Base-by-base conservation (phyloP, 2,113 vertebrate genomes). In the Halcyon malimbica region DNA sequence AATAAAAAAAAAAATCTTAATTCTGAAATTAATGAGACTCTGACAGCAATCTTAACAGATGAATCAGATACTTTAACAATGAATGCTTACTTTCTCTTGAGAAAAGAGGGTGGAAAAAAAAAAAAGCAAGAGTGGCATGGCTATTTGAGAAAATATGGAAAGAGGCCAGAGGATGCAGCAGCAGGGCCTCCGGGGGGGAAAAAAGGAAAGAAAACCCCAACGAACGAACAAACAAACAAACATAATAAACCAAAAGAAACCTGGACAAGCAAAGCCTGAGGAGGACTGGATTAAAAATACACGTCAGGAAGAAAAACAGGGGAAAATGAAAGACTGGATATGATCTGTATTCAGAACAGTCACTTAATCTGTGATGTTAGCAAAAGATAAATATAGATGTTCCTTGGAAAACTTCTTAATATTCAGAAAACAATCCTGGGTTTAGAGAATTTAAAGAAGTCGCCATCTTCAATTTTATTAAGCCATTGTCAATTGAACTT, bases 131-230 rank as follows among this genome's bases (percentile, higher is more conserved):
- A 82, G 25, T 18, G 4, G 37, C 23, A 63, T 5, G 11, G 28
- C 11, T 78, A 44, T 57, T 74, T 63, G 33, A 56, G 14, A 87
- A 89, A 91, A 71, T 4, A 37, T 0, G 4, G 26, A 74, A 56
- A 83, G 25, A 77, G 14, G 41, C 4, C 46, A 81, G 64, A 82
- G 39, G n/a, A 35, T 59, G 28, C 46, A 81, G 68, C 17, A 73
- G 16, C 42, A 42, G 42, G 3, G 8, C 10, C 17, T 46, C 48
- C 2, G 7, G 8, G 11, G 10, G 0, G 1, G 13, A 16, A 29
- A 15, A 13, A 1, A 14, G 37, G 33, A 10, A 29, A 17, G 35
- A 16, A 48, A 18, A 21, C 2, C 33, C 18, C 18, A 19, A 18
- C 16, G 18, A 20, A 20, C 11, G 15, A 39, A 16, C 41, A 16